Percentiles rank a stretch among this genome's conserved stretches.
phyloP scores from a whole-genome alignment of 2,113 vertebrate species.

The Antigone vipio region DNA sequence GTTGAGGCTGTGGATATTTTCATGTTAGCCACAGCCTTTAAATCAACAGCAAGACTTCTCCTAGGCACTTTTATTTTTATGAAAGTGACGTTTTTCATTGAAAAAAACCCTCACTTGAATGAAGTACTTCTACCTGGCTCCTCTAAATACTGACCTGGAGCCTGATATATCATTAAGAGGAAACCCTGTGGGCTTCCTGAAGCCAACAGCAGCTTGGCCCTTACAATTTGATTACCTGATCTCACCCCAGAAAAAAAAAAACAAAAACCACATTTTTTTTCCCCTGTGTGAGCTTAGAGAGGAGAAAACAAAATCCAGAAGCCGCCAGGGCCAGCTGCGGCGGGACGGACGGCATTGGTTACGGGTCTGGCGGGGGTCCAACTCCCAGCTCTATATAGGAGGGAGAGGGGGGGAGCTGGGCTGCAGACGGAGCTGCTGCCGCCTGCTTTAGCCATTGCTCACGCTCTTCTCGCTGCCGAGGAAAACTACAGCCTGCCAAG shows the following conservation, averaged over 20 bases:
- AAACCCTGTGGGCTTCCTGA: background rate
- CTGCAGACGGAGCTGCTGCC: background rate
- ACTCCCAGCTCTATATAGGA: background rate
- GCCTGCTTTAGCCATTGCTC: background rate
- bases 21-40: background rate
- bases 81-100: background rate
- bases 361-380: slow-evolving; percentile 27
- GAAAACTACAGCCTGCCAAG: slow-evolving; percentile 9
- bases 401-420: background rate
- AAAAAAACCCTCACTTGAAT: background rate
- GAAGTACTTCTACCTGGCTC: background rate
- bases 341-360: background rate
- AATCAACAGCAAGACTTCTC: background rate
- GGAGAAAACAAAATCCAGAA: slow-evolving; percentile 15
- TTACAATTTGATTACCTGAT: background rate
- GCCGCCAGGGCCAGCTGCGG: background rate
- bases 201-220: background rate
- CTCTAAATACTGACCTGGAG: background rate
- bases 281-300: background rate
- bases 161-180: background rate
- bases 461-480: background rate
- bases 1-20: background rate
- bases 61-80: background rate
- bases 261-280: background rate
- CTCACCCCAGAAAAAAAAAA: background rate